Percentiles rank a stretch among this genome's conserved stretches.
Conservation (phyloP, 2,797 vertebrate species). For the Liasis olivaceus region DNA sequence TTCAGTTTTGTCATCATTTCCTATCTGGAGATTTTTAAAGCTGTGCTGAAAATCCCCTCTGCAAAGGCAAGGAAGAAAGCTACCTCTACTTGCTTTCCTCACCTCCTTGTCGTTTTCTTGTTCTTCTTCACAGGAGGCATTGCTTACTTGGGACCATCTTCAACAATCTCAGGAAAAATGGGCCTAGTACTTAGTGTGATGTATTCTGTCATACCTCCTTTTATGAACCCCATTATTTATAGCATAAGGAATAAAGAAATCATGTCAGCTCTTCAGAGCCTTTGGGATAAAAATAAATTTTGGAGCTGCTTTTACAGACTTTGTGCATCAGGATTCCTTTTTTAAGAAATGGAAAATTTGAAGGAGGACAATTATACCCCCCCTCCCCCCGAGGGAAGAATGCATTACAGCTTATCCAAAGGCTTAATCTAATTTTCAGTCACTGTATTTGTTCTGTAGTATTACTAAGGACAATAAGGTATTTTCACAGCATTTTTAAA, state of each 20-base stretch:
- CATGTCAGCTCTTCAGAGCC: neutral
- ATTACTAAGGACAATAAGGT: neutral
- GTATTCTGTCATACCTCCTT: no score
- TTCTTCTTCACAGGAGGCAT: no score
- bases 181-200: no score
- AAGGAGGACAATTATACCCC: neutral
- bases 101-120: no score
- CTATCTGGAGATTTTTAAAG: no score
- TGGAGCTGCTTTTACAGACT: neutral
- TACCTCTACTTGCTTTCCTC: no score
- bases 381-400: neutral
- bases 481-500: no score
- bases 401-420: neutral
- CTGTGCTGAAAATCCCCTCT: no score
- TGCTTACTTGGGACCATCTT: no score
- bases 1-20: no score
- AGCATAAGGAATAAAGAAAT: neutral
- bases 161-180: no score
- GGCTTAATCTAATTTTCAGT: neutral
- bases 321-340: neutral
- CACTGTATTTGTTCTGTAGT: neutral
- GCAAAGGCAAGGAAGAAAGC: no score
- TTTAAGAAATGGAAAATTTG: neutral
- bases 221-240: neutral
- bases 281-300: neutral